A percentile compares a stretch with the other conserved stretches of the same genome.
These are phyloP conservation scores for Gymnopithys bicolor DNA, from an alignment of 2,797 vertebrate species.

Conservation along the genomic window DNA sequence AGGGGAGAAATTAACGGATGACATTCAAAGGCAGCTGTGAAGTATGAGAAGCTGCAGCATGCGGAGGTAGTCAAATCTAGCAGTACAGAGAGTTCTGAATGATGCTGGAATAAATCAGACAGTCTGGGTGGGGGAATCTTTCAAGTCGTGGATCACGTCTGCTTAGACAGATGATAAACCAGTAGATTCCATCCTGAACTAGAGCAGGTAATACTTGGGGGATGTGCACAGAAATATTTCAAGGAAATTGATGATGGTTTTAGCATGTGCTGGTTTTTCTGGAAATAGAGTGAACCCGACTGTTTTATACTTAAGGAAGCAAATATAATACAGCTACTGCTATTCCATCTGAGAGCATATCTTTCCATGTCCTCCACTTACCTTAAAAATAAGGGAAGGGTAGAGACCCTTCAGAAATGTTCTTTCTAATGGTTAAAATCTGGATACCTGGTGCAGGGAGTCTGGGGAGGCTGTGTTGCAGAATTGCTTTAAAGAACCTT, in stretches of 20 bases:
- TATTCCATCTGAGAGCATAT: background rate
- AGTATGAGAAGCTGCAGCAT: constrained; percentile 64
- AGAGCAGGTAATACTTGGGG: background rate
- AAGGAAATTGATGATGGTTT: background rate
- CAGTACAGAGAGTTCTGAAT: constrained; percentile 67
- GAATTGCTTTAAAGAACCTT: background rate
- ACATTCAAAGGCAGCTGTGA: constrained; percentile 73
- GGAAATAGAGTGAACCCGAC: background rate
- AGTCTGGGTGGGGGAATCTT: background rate
- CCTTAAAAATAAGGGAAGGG: background rate
- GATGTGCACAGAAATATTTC: background rate
- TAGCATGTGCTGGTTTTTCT: background rate
- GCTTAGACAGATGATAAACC: background rate
- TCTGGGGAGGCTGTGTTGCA: background rate
- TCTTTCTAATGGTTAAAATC: background rate
- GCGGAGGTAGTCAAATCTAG: constrained; percentile 63
- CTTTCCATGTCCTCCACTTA: background rate
- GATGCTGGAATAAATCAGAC: constrained; percentile 53
- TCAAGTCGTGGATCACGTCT: constrained; percentile 4
- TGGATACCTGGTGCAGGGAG: background rate
- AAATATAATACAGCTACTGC: background rate
- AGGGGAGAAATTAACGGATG: constrained; percentile 70
- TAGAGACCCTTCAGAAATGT: background rate
- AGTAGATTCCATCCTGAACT: background rate
- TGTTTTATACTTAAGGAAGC: background rate